phyloP scores from a whole-genome alignment of 2,888 invertebrate genomes.

The Trisateles emortualis region DNA sequence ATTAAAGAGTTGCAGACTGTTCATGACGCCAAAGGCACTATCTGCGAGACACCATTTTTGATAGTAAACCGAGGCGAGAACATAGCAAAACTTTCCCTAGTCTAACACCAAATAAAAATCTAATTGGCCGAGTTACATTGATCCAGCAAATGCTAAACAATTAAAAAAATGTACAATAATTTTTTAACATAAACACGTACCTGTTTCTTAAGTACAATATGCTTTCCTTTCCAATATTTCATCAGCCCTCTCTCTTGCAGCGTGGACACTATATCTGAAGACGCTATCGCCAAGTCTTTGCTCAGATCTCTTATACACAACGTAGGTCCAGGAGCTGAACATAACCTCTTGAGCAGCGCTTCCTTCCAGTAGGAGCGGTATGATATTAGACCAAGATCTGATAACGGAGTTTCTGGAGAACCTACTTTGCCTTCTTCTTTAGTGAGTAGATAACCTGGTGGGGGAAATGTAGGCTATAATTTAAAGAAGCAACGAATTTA shows the following conservation, averaged over 20 bases:
- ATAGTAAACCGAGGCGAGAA: no score
- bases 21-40: no score
- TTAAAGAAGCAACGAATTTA: neutral
- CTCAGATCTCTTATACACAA: conserved; percentile 95
- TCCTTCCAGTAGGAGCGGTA: conserved; percentile 99
- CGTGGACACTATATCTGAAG: conserved; percentile 99
- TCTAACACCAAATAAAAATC: no score
- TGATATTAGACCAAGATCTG: conserved; percentile 98
- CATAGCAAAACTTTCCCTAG: no score
- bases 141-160: neutral
- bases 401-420: conserved; percentile 99
- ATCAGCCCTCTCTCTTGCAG: conserved; percentile 98
- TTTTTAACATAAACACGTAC: conserved; percentile 73
- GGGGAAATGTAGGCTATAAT: neutral
- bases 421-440: conserved; percentile 98
- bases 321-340: conserved; percentile 95
- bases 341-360: conserved; percentile 96
- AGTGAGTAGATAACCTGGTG: conserved; percentile 96
- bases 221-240: conserved; percentile 99
- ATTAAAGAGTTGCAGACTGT: no score
- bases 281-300: conserved; percentile 97
- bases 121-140: no score
- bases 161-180: neutral
- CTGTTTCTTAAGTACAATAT: conserved; percentile 97
- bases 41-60: no score